phyloP scores from a whole-genome alignment of 2,113 vertebrate species.

The Balaenoptera acutorostrata region DNA sequence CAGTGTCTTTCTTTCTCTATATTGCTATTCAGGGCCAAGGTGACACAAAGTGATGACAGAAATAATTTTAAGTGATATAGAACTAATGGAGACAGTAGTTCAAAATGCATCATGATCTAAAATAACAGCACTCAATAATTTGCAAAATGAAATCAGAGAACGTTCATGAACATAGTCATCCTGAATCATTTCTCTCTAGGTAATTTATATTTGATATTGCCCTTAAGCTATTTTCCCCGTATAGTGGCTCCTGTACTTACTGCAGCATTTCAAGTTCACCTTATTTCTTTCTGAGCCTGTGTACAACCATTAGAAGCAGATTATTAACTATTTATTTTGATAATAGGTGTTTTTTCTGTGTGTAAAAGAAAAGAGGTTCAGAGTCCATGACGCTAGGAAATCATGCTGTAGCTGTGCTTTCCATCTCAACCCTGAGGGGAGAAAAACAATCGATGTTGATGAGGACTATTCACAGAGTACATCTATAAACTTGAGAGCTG shows the following conservation, averaged over 20 bases:
- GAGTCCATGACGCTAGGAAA: neutral
- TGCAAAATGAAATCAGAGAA: conserved; percentile 6
- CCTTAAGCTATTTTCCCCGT: neutral
- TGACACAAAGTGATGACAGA: neutral
- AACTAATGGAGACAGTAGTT: neutral
- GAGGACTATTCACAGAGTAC: neutral
- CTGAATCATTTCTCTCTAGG: neutral
- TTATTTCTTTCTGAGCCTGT: neutral
- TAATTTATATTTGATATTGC: neutral
- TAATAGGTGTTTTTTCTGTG: conserved; percentile 25
- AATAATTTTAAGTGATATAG: neutral
- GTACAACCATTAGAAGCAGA: neutral
- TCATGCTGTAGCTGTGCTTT: conserved; percentile 15
- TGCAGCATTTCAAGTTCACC: neutral
- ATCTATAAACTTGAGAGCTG: neutral
- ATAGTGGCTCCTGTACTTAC: neutral
- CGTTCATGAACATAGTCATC: neutral
- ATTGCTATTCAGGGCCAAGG: neutral
- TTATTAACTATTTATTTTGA: conserved; percentile 23
- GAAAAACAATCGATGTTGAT: neutral
- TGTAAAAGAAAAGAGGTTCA: conserved; percentile 40
- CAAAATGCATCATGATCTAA: neutral
- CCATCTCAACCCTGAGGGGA: neutral
- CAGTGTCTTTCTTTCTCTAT: neutral
- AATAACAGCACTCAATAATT: neutral